Percentiles rank a stretch among this genome's conserved stretches.
Evolutionary conservation across 2,797 vertebrate genomes (phyloP).

Genomic region (Myripristis jacobus): DNA sequence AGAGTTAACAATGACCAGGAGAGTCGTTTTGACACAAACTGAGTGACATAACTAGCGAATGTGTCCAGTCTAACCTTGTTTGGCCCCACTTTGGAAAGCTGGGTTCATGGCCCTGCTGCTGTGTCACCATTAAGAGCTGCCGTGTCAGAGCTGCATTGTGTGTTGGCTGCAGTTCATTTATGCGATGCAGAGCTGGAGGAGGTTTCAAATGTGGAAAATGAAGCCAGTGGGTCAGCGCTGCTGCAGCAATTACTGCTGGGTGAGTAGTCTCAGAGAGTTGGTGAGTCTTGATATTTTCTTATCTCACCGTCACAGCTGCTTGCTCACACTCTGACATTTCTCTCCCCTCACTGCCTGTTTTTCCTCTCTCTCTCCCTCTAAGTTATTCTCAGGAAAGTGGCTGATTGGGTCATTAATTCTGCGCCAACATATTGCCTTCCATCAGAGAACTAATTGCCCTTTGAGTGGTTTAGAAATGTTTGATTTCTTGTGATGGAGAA

Average conservation of each 20-base stretch:
- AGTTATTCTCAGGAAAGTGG: neutral
- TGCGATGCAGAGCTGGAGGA: neutral
- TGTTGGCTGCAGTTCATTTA: no score
- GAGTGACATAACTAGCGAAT: neutral
- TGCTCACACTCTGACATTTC: neutral
- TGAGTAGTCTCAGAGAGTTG: conserved; percentile 16
- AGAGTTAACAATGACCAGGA: neutral
- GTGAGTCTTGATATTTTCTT: neutral
- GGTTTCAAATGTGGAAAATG: neutral
- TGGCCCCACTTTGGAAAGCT: neutral
- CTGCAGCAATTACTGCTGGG: neutral
- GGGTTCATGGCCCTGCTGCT: conserved; percentile 3
- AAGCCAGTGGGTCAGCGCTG: neutral
- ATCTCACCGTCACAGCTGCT: conserved; percentile 3
- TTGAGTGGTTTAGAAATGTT: neutral
- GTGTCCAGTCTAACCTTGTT: neutral
- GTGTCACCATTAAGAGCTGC: neutral
- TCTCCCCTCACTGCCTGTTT: neutral
- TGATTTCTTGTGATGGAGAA: neutral
- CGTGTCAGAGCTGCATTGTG: neutral
- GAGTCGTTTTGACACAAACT: neutral
- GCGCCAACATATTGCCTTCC: neutral
- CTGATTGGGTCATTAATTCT: neutral
- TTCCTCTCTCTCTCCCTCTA: neutral
- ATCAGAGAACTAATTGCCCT: neutral